Evolutionary conservation across 2,797 vertebrate genomes (phyloP), one percentile per base, ranked within the genome.

Genomic region (Sebastes kiyomatsui): DNA sequence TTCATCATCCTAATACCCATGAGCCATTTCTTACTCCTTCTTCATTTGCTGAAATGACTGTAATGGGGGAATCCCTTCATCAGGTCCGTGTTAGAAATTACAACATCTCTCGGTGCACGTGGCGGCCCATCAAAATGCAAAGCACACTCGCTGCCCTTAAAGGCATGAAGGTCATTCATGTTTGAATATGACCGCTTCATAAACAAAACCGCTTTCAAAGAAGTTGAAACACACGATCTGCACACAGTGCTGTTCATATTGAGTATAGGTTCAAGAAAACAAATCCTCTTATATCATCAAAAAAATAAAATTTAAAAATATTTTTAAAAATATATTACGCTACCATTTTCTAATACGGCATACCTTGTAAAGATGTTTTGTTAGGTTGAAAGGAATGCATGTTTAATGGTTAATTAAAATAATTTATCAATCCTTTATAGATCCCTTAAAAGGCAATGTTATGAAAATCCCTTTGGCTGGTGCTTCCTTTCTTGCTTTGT

Each of bases 81-180:
- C 27, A 25, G 22, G 27, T 58, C 73, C 18, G 52, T 71, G n/a
- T 72, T 71, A 9, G 32, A 58, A 30, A 54, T 52, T 1, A 20
- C 23, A 64, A n/a, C 20, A 18, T 77, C 52, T 67, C 25, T 69
- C 27, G 2, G n/a, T 70, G 42, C 18, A 52, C 3, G 20, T 12
- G 14, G 25, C 22, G 38, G 65, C 38, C 52, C 35, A 79, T 88
- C 71, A 79, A 77, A 82, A 88, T 83, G 81, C 75, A 76, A 67
- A 71, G 25, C 60, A 67, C 65, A 27, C 28, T 30, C 42, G 5
- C 16, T 1, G 60, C 74, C 28, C 8, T 61, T 33, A 49, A 77
- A 77, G 56, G 59, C 70, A 58, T 46, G 56, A 84, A 77, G 74
- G 82, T 84, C 76, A 66, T 60, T 66, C 38, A 52, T 76, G 70